Percentiles rank a stretch among this genome's conserved stretches.
Evolutionary conservation across 2,797 vertebrate genomes (phyloP).

Genomic region (Tenualosa thibaudeaui): DNA sequence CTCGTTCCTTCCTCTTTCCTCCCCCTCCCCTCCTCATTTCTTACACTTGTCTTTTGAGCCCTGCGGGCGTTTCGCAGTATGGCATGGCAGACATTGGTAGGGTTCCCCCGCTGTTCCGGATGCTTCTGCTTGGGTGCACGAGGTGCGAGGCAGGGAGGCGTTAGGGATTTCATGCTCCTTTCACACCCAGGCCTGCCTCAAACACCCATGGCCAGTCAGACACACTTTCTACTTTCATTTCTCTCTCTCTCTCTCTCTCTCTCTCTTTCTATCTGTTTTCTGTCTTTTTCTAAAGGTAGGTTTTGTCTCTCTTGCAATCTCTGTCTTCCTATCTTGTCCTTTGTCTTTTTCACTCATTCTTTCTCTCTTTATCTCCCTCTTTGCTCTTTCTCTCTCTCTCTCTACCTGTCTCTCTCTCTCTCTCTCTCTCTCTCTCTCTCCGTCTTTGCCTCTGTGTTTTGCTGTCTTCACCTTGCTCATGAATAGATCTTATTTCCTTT

Average conservation of each 20-base stretch:
- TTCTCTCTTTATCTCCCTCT: not conserved
- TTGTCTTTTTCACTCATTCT: not conserved
- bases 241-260: not conserved
- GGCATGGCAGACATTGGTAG: not conserved
- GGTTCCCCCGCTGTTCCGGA: constrained; percentile 6
- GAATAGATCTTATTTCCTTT: constrained; percentile 4
- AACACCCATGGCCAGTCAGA: not conserved
- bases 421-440: not conserved
- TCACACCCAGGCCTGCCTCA: not conserved
- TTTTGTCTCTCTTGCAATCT: not conserved
- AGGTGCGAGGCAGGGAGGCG: not conserved
- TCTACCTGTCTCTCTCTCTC: not conserved
- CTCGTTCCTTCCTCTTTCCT: not conserved
- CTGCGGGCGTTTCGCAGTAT: not conserved
- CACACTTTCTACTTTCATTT: not conserved
- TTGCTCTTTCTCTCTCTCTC: not conserved
- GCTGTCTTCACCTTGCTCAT: not conserved
- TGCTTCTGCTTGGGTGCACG: not conserved
- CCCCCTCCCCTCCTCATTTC: not conserved
- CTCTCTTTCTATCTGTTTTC: not conserved
- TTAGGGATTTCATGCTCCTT: not conserved
- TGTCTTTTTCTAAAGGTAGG: not conserved
- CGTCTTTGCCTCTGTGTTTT: not conserved
- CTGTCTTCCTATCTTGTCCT: not conserved
- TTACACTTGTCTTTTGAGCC: not conserved